phyloP scores from a whole-genome alignment of 2,113 vertebrate genomes.

The Romanogobio albipinnatus region DNA sequence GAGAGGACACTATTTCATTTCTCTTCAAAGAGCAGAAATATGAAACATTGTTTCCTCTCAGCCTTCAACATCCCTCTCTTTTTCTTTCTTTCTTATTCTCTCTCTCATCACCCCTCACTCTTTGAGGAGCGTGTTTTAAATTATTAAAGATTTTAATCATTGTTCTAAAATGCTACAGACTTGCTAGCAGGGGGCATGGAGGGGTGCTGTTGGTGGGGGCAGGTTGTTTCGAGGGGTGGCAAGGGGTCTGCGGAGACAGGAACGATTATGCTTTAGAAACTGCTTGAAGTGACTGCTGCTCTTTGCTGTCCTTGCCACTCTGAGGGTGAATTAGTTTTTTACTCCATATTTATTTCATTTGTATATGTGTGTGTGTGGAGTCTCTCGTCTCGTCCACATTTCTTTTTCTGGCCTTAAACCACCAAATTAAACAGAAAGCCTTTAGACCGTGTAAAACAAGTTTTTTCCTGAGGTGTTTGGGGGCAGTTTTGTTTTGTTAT shows the following conservation, averaged over 20 bases:
- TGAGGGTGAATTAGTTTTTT: slow-evolving; percentile 38
- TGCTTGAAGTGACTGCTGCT: slow-evolving; percentile 54
- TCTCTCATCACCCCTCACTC: slow-evolving; percentile 21
- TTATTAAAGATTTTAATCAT: slow-evolving; percentile 61
- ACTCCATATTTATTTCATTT: neutral
- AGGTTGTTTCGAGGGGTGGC: slow-evolving; percentile 28
- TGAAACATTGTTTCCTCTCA: slow-evolving; percentile 50
- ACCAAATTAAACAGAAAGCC: slow-evolving; percentile 3
- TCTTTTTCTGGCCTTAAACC: neutral
- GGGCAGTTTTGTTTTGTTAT: neutral
- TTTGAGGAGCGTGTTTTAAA: slow-evolving; percentile 53
- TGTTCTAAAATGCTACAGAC: slow-evolving; percentile 50
- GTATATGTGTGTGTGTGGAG: slow-evolving; percentile 7
- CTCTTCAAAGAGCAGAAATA: slow-evolving; percentile 55
- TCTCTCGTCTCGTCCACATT: neutral
- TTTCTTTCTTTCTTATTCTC: slow-evolving; percentile 22
- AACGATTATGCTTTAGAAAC: slow-evolving; percentile 42
- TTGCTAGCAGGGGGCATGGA: slow-evolving; percentile 1
- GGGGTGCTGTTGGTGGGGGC: slow-evolving; percentile 21
- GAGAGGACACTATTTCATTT: slow-evolving; percentile 51
- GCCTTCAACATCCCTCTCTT: slow-evolving; percentile 9
- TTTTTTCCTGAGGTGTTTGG: neutral
- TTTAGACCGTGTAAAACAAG: neutral
- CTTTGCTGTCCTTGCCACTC: slow-evolving; percentile 49
- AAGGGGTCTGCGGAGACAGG: slow-evolving; percentile 15